Base-by-base conservation (phyloP, 2,888 invertebrate species). In the Sinotaia quadrata region DNA sequence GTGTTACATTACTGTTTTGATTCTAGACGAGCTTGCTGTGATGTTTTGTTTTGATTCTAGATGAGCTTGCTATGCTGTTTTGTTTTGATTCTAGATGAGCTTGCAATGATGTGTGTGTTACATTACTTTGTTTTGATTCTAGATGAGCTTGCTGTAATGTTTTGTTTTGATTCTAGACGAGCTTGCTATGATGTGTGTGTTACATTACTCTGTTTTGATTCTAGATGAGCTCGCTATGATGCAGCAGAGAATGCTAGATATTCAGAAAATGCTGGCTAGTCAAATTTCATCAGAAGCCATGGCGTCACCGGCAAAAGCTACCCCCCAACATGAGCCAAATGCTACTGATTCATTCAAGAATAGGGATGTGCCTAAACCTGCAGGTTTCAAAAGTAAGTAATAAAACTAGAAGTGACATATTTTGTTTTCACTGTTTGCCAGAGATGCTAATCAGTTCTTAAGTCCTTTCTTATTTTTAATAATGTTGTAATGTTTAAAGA, bases 161-260 rank as follows among this genome's bases (percentile, higher is more conserved):
- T 41, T 10, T 12, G 41, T 41, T 12, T 41, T 12, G 10, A 41
- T 41, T 12, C 10, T 41, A 41, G 15, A 41, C 18, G 10, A 41
- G 41, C 41, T 41, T 41, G 15, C 41, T 12, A 15, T 41, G 10
- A 41, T 41, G 41, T 18, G 10, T 12, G 41, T 41, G n/a, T n/a
- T n/a, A n/a, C 31, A 12, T 57, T 57, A 18, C n/a, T 8, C 4
- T 21, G 21, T 3, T 34, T 67, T 49, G 44, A 15, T 65, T 71
- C 3, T 70, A 80, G 80, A 77, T 71, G 80, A 81, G 68, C 75
- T 84, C 74, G 68, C 72, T 2, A 71, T 73, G 51, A 82, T 84
- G 82, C 79, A 81, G 60, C 69, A 78, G 68, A 76, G 78, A 65
- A 82, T 84, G 81, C 63, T 77, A 59, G 78, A 78, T 59, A 67